Evolutionary conservation across 2,888 invertebrate species (phyloP).

Genomic region (Lasioglossum oenotherae): DNA sequence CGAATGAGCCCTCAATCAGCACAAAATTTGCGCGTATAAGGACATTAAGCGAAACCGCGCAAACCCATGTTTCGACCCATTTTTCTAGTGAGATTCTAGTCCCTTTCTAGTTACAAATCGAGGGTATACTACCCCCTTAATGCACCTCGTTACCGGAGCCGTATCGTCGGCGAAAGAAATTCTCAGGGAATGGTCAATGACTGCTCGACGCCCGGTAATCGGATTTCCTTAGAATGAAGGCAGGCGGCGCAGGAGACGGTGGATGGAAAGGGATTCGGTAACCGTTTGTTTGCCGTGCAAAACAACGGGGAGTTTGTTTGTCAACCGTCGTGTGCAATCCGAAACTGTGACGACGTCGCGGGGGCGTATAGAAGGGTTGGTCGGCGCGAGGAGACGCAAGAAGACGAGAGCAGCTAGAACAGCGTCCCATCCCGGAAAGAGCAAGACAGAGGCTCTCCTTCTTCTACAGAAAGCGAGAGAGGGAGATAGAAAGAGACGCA

Average conservation of each 20-base stretch:
- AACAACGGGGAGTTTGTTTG: constrained; percentile 70
- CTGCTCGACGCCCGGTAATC: constrained; percentile 29
- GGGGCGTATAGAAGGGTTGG: constrained; percentile 13
- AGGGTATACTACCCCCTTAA: no score
- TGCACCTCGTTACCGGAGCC: not conserved
- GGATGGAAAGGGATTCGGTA: constrained; percentile 59
- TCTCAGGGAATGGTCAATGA: not conserved
- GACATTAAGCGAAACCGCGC: no score
- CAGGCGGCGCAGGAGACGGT: constrained; percentile 25
- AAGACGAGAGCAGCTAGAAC: constrained; percentile 8
- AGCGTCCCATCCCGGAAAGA: constrained; percentile 1
- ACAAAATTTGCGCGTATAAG: no score
- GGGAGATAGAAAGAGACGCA: not conserved
- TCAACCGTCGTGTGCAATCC: constrained; percentile 60
- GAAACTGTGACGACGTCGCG: constrained; percentile 51
- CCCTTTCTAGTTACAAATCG: no score
- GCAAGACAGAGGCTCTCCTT: not conserved
- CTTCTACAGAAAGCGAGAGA: not conserved
- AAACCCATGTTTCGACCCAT: no score
- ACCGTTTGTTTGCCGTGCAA: constrained; percentile 74
- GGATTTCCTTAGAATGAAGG: constrained; percentile 47
- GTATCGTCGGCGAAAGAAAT: not conserved
- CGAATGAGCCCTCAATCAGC: no score
- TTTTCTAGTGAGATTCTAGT: no score
- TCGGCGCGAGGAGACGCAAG: constrained; percentile 40